phyloP scores from a whole-genome alignment of 2,113 vertebrate genomes.

The Pongo pygmaeus region DNA sequence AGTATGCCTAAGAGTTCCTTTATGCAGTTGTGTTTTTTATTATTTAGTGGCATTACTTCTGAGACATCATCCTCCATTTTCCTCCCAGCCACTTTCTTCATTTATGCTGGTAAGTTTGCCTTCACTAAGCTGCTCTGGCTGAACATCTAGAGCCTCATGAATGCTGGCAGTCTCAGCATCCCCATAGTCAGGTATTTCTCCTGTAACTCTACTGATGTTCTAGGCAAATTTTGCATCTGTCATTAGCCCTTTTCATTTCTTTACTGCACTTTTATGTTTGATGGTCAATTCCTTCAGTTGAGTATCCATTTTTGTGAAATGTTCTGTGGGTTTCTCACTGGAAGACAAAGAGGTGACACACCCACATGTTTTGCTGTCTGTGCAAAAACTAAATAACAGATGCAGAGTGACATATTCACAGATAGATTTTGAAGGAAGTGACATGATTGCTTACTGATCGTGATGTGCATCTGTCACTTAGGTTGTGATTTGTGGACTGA shows the following conservation, averaged over 20 bases:
- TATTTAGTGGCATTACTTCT: background rate
- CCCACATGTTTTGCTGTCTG: background rate
- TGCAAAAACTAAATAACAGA: background rate
- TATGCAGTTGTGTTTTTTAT: background rate
- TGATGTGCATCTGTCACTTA: background rate
- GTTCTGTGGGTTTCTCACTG: background rate
- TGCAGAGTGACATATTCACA: background rate
- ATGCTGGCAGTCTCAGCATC: background rate
- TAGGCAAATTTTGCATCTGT: background rate
- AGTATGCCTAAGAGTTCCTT: background rate
- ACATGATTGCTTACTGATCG: background rate
- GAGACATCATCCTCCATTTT: background rate
- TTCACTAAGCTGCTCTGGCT: background rate
- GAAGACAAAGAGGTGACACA: background rate
- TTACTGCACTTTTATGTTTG: background rate
- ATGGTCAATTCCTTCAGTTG: background rate
- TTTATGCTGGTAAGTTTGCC: background rate
- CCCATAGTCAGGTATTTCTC: background rate
- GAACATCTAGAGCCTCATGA: background rate
- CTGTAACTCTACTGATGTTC: background rate
- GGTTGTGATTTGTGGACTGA: background rate
- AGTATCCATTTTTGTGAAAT: background rate
- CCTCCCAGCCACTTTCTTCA: background rate
- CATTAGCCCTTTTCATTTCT: background rate
- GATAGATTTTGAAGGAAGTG: background rate